A percentile compares a stretch with the other conserved stretches of the same genome.
phyloP scores from a whole-genome alignment of 2,888 invertebrate species.

The Orthonevra nobilis region DNA sequence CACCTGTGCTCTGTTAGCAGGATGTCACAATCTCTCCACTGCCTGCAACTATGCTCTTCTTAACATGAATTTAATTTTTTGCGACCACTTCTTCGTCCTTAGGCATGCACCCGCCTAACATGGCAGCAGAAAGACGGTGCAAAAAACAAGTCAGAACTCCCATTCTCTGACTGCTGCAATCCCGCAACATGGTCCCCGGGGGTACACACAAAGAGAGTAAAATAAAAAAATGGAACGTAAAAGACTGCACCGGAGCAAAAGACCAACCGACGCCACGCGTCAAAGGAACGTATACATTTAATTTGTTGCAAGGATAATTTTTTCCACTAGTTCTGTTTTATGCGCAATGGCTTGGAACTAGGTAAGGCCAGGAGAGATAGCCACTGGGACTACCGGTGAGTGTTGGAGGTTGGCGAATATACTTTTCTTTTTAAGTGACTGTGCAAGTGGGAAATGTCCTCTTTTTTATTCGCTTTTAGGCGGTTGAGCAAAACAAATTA shows the following conservation, averaged over 20 bases:
- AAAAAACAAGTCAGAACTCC: constrained; percentile 22
- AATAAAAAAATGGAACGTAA: neutral
- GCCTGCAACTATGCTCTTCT: constrained; percentile 43
- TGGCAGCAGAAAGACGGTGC: neutral
- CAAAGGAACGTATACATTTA: constrained; percentile 68
- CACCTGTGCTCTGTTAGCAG: constrained; percentile 67
- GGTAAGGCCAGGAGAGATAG: constrained; percentile 26
- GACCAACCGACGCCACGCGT: constrained; percentile 48
- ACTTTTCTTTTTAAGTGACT: too few species aligned
- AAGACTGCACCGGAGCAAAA: constrained; percentile 35
- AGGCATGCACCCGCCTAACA: constrained; percentile 5
- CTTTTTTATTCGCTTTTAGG: neutral
- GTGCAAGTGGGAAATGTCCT: too few species aligned
- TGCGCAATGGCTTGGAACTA: constrained; percentile 41
- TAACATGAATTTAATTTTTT: constrained; percentile 61
- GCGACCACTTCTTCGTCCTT: constrained; percentile 56
- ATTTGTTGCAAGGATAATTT: constrained; percentile 68
- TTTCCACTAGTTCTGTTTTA: constrained; percentile 65
- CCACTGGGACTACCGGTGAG: constrained; percentile 38
- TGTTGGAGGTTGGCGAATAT: constrained; percentile 65
- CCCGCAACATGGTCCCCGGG: constrained; percentile 56
- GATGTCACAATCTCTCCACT: constrained; percentile 55
- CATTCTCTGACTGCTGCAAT: constrained; percentile 61
- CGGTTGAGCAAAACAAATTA: too few species aligned
- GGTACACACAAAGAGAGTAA: neutral